Conservation (phyloP, 92 coral and sea anemone genomes). For the Pocillopora meandrina region DNA sequence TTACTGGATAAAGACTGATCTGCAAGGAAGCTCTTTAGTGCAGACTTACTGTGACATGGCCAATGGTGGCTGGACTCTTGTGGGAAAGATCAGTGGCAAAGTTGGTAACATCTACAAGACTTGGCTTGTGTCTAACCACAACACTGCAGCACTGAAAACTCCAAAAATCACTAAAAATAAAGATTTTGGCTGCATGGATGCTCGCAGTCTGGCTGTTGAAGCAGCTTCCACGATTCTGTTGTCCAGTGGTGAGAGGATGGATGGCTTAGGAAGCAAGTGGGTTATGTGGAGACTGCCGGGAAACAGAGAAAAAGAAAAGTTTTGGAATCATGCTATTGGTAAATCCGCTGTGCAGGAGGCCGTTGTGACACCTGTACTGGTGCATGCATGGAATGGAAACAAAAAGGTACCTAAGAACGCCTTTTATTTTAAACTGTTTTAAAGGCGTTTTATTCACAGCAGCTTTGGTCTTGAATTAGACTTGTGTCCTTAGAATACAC, state of each 20-base stretch:
- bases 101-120: conserved; percentile 59
- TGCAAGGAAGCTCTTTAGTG: conserved; percentile 31
- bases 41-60: conserved; percentile 85
- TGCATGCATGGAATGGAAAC: conserved; percentile 58
- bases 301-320: conserved; percentile 32
- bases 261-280: conserved; percentile 56
- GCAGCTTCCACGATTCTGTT: conserved; percentile 43
- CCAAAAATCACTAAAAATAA: conserved; percentile 26
- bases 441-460: no score
- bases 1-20: conserved; percentile 79
- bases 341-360: conserved; percentile 29
- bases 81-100: conserved; percentile 83
- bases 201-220: conserved; percentile 20
- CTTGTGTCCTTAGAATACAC: no score
- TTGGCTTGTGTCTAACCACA: conserved; percentile 69
- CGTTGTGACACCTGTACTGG: conserved; percentile 37
- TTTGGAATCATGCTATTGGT: conserved; percentile 60
- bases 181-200: conserved; percentile 3
- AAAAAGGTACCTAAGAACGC: conserved; percentile 26
- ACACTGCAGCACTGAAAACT: conserved; percentile 42
- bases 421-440: no score
- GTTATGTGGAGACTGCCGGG: conserved; percentile 60
- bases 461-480: no score
- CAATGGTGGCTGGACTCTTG: conserved; percentile 90
- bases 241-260: conserved; percentile 53